phyloP scores from a whole-genome alignment of 2,797 vertebrate genomes.

The Nothura maculosa region DNA sequence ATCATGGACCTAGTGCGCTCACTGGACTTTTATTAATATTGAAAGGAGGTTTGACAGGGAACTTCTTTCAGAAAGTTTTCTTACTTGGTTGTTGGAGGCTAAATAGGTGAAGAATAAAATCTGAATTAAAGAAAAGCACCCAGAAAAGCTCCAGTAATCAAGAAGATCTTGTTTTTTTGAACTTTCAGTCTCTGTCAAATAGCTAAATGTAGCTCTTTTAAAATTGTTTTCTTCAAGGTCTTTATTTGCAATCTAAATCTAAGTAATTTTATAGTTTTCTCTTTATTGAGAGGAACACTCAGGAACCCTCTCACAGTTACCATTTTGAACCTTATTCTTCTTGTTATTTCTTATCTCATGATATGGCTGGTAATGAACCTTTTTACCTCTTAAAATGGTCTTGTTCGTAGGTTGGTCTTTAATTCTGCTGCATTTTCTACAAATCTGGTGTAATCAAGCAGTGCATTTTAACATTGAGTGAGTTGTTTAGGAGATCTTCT shows the following conservation, averaged over 20 bases:
- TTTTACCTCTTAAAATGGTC: not conserved
- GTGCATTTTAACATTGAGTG: not conserved
- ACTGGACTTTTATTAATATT: not conserved
- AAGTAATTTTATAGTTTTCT: not conserved
- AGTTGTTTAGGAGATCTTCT: not conserved
- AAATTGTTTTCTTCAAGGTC: not conserved
- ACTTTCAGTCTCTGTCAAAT: not conserved
- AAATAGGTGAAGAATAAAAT: not conserved
- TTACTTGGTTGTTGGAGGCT: not conserved
- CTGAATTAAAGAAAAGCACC: not conserved
- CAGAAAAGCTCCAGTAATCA: not conserved
- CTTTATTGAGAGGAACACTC: not conserved
- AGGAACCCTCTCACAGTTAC: not conserved
- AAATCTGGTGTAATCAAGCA: not conserved
- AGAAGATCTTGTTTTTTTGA: constrained; percentile 32
- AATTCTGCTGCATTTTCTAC: not conserved
- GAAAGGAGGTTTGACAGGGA: not conserved
- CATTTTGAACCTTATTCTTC: not conserved
- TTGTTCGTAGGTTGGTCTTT: not conserved
- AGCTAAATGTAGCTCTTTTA: not conserved
- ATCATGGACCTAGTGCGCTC: not conserved
- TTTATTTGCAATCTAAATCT: not conserved
- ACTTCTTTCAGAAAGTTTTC: not conserved
- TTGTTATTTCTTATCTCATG: not conserved
- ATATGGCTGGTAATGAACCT: not conserved